A percentile compares a stretch with the other conserved stretches of the same genome.
phyloP scores from a whole-genome alignment of 23 tunicate genomes.

The Pegea sp. region DNA sequence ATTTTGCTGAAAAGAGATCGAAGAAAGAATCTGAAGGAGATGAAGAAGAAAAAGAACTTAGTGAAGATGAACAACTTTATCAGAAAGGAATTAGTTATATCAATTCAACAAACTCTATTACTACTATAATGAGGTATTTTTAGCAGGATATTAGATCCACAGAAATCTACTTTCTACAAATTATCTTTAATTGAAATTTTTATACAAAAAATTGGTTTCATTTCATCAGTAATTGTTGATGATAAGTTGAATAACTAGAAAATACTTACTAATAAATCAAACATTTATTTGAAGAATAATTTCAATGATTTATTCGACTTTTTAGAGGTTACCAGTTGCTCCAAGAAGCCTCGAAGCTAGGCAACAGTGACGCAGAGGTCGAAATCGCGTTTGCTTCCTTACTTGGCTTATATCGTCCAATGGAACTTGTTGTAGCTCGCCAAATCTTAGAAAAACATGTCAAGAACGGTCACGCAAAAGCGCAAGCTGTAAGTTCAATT shows the following conservation, averaged over 20 bases:
- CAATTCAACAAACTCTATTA: background rate
- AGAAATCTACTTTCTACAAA: too few relatives aligned
- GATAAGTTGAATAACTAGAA: too few relatives aligned
- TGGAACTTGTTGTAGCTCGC: constrained; percentile 21
- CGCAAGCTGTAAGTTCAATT: constrained; percentile 47
- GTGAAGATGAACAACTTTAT: background rate
- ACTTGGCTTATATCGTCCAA: constrained; percentile 22
- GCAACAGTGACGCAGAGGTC: constrained; percentile 37
- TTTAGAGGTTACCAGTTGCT: constrained; percentile 38
- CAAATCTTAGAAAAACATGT: constrained; percentile 41
- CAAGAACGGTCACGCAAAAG: constrained; percentile 44
- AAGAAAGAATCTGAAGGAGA: too few relatives aligned
- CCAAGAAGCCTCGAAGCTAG: constrained; percentile 28
- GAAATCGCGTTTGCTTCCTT: constrained; percentile 55
- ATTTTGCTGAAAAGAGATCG: too few relatives aligned
- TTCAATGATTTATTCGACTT: too few relatives aligned
- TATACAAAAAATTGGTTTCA: too few relatives aligned
- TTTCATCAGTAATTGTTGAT: too few relatives aligned
- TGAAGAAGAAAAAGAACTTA: too few relatives aligned
- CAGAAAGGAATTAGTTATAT: background rate
- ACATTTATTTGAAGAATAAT: too few relatives aligned
- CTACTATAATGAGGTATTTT: background rate
- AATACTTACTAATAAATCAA: too few relatives aligned
- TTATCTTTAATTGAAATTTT: too few relatives aligned
- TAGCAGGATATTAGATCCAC: too few relatives aligned